phyloP scores from a whole-genome alignment of 2,797 vertebrate genomes.

The Glyptemys insculpta region DNA sequence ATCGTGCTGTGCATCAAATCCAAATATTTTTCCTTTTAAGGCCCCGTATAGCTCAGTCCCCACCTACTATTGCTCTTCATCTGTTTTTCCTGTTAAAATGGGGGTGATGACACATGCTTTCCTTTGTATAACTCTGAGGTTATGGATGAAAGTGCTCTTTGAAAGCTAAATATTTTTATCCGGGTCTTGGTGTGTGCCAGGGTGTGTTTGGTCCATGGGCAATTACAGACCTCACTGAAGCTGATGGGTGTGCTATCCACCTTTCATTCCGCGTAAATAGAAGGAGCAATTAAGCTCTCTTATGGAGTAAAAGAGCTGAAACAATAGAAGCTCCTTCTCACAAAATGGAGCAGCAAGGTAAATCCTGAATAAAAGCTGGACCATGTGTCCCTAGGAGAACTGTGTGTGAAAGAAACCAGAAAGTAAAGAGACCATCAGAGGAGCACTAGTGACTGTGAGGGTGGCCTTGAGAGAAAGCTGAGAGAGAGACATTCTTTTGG shows the following conservation, averaged over 20 bases:
- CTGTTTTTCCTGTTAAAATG: background rate
- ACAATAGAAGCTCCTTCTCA: background rate
- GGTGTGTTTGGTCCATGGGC: background rate
- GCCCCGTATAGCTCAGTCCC: background rate
- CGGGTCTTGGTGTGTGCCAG: background rate
- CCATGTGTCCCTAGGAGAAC: background rate
- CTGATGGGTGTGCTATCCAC: background rate
- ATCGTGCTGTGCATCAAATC: background rate
- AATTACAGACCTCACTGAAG: background rate
- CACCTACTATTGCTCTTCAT: background rate
- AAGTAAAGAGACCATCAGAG: background rate
- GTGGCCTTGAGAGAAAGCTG: background rate
- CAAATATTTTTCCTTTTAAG: background rate
- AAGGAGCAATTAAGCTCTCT: background rate
- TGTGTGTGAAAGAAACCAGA: background rate
- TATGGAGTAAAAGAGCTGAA: background rate
- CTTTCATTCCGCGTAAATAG: background rate
- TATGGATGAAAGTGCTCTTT: background rate
- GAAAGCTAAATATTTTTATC: background rate
- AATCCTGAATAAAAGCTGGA: background rate
- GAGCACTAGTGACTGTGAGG: background rate
- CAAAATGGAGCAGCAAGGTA: background rate
- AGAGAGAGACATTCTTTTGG: background rate
- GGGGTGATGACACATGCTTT: background rate
- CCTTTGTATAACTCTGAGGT: background rate